Conservation (phyloP, 2,888 invertebrate species). For the Acronicta psi region DNA sequence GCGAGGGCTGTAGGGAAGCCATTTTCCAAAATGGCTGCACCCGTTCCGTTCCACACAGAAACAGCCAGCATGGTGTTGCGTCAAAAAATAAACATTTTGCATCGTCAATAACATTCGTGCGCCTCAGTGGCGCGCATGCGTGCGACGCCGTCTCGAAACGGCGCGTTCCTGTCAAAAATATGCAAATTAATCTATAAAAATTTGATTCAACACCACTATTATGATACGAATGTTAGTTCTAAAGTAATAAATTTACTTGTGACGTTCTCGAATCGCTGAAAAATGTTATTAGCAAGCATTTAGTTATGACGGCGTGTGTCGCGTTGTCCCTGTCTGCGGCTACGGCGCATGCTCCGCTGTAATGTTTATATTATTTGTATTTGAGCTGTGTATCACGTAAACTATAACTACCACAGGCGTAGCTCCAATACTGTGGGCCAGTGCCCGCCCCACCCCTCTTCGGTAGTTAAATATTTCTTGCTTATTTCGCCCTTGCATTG, state of each 20-base stretch:
- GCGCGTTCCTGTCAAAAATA: conserved; percentile 84
- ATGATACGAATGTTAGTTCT: conserved; percentile 69
- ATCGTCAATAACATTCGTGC: conserved; percentile 85
- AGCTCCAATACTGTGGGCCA: conserved; percentile 88
- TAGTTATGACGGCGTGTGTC: conserved; percentile 53
- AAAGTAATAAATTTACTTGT: conserved; percentile 59
- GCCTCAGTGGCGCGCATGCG: conserved; percentile 79
- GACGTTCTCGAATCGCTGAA: conserved; percentile 47
- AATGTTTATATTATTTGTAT: conserved; percentile 90
- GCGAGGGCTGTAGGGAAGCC: conserved; percentile 19
- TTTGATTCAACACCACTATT: conserved; percentile 74
- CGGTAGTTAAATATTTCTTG: conserved; percentile 90
- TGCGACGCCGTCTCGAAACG: conserved; percentile 57
- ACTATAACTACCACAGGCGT: conserved; percentile 89
- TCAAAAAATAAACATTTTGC: conserved; percentile 87
- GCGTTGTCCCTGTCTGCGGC: conserved; percentile 77
- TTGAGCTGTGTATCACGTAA: conserved; percentile 90
- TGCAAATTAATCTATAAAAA: conserved; percentile 88
- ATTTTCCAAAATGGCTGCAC: conserved; percentile 58
- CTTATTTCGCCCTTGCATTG: conserved; percentile 89
- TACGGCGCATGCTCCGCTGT: conserved; percentile 86
- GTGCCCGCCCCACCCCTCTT: conserved; percentile 84
- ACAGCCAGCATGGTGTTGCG: conserved; percentile 69
- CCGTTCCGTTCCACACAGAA: conserved; percentile 56
- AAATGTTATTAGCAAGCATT: conserved; percentile 56